A percentile compares a stretch with the other conserved stretches of the same genome.
Evolutionary conservation across 2,797 vertebrate genomes (phyloP).

Genomic region (Arctocebus calabarensis): DNA sequence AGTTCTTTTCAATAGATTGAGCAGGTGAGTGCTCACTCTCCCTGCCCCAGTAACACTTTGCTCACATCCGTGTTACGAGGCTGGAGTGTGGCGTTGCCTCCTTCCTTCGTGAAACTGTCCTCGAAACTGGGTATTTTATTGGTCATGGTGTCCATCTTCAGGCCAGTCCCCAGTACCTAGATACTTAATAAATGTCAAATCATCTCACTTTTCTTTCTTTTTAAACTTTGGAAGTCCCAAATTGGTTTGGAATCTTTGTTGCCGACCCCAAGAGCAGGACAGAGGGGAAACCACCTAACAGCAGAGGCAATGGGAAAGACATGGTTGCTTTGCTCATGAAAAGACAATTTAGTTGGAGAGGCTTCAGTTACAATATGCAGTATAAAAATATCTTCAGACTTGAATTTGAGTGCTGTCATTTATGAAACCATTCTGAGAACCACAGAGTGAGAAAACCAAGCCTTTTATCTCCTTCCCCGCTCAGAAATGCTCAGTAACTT

Average conservation of each 20-base stretch:
- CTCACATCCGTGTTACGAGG: not conserved
- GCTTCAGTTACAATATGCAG: not conserved
- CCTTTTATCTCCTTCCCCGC: not conserved
- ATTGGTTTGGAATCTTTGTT: not conserved
- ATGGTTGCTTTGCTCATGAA: constrained; percentile 17
- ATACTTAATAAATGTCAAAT: constrained; percentile 27
- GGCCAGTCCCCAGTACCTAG: not conserved
- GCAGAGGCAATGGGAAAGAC: not conserved
- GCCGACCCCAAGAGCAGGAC: not conserved
- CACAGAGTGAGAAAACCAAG: constrained; percentile 25
- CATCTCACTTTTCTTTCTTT: constrained; percentile 1
- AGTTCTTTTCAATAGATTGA: not conserved
- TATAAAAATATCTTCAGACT: constrained; percentile 47
- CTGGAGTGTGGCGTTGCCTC: not conserved
- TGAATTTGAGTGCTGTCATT: constrained; percentile 46
- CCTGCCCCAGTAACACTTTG: not conserved
- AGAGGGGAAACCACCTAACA: not conserved
- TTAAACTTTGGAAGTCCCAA: constrained; percentile 36
- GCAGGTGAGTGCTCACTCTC: not conserved
- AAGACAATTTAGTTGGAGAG: not conserved
- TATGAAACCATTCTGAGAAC: constrained; percentile 31
- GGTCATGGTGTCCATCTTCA: not conserved
- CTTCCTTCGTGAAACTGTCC: constrained; percentile 18
- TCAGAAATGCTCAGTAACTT: constrained; percentile 41
- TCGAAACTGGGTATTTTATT: constrained; percentile 11